Conservation (phyloP, 2,797 vertebrate species). For the Serranus cabrilla region DNA sequence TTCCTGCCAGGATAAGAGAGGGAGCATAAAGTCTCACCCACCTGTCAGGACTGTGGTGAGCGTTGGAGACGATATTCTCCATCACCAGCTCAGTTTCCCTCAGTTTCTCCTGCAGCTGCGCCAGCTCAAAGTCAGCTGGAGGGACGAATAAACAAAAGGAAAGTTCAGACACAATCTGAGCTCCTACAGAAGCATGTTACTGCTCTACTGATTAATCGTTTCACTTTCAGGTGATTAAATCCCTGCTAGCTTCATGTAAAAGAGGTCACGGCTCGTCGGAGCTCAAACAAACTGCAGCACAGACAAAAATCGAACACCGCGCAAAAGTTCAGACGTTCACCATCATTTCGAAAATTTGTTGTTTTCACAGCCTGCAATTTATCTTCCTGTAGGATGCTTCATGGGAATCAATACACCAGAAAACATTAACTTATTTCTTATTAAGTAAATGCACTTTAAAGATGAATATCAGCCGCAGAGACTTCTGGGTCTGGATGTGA, state of each 20-base stretch:
- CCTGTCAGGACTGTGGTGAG: constrained; percentile 90
- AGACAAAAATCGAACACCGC: not conserved
- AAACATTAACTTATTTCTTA: too few relatives aligned
- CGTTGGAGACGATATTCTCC: constrained; percentile 93
- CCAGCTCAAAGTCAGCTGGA: constrained; percentile 93
- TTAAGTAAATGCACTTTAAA: too few relatives aligned
- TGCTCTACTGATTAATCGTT: too few relatives aligned
- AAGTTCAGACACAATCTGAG: not conserved
- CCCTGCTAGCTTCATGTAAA: too few relatives aligned
- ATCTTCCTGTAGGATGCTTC: too few relatives aligned
- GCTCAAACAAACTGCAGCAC: not conserved
- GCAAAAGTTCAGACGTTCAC: too few relatives aligned
- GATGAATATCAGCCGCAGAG: too few relatives aligned
- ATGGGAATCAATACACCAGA: too few relatives aligned
- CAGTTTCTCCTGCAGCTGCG: constrained; percentile 95
- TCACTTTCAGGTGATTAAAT: too few relatives aligned
- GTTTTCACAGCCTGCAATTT: too few relatives aligned
- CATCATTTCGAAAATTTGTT: not conserved
- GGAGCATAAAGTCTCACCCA: constrained; percentile 55
- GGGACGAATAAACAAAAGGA: accelerated
- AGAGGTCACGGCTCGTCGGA: not conserved
- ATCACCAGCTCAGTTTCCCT: constrained; percentile 95
- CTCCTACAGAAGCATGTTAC: too few relatives aligned
- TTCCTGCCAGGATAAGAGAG: not conserved
- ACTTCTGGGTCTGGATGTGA: too few relatives aligned